Evolutionary conservation across 2,113 vertebrate genomes (phyloP).

Genomic region (Rafetus swinhoei): DNA sequence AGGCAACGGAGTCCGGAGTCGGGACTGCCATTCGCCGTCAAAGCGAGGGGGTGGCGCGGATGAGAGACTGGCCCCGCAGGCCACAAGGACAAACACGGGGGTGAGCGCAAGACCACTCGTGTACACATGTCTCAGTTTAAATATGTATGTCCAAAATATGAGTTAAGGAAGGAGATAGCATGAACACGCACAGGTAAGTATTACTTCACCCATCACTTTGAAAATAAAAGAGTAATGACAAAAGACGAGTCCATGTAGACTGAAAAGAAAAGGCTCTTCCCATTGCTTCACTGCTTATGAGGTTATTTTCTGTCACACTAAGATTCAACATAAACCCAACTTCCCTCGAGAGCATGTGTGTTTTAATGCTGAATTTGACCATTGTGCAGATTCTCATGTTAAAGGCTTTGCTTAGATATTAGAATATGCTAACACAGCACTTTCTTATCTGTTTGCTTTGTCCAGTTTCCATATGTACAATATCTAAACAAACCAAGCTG

Average conservation of each 20-base stretch:
- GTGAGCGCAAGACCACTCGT: no score
- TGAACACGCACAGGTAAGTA: background rate
- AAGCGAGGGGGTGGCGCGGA: no score
- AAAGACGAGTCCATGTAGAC: background rate
- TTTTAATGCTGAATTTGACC: background rate
- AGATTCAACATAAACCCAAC: no score
- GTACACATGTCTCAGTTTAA: background rate
- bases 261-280: background rate
- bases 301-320: background rate
- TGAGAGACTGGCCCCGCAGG: no score
- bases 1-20: no score
- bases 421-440: background rate
- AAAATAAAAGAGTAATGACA: background rate
- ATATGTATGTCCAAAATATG: background rate
- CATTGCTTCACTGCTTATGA: background rate
- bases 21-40: no score
- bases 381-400: background rate
- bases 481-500: background rate
- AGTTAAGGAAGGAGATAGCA: background rate
- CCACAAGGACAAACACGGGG: no score
- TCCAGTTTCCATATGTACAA: background rate
- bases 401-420: background rate
- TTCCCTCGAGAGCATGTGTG: background rate
- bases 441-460: background rate
- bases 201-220: background rate